phyloP scores from a whole-genome alignment of 2,113 vertebrate species.

The Brachypteracias leptosomus region DNA sequence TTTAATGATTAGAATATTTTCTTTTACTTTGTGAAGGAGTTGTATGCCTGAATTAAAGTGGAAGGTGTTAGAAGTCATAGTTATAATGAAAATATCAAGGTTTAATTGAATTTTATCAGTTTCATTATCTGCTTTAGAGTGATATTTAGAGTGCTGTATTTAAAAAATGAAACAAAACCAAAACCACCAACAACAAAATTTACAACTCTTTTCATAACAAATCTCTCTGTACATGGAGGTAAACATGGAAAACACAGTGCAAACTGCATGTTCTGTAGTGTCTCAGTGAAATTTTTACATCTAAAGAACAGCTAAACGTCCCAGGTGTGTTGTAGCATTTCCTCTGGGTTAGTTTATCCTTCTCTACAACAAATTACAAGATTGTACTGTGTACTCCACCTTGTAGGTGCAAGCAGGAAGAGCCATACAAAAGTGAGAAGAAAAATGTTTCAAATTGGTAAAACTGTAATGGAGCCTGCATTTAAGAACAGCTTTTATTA shows the following conservation, averaged over 20 bases:
- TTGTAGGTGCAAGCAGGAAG: not conserved
- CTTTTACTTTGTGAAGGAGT: not conserved
- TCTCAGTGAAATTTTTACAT: not conserved
- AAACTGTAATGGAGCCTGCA: not conserved
- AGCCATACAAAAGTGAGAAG: not conserved
- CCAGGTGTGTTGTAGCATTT: not conserved
- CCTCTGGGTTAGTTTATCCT: not conserved
- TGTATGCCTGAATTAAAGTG: not conserved
- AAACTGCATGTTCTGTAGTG: not conserved
- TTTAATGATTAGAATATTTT: not conserved
- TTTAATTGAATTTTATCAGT: not conserved
- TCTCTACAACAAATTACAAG: not conserved
- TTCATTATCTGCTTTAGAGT: not conserved
- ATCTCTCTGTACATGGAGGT: not conserved
- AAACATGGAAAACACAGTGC: not conserved
- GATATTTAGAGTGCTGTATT: not conserved
- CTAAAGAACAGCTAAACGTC: not conserved
- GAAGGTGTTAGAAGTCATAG: not conserved
- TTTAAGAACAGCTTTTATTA: not conserved
- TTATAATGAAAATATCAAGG: not conserved
- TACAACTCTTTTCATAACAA: not conserved
- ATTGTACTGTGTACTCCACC: not conserved
- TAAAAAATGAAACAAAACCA: not conserved
- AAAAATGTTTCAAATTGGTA: not conserved
- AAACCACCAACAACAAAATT: not conserved